Evolutionary conservation across 1,140 invertebrate species (phyloP).

Genomic region (Tetragnatha versicolor): DNA sequence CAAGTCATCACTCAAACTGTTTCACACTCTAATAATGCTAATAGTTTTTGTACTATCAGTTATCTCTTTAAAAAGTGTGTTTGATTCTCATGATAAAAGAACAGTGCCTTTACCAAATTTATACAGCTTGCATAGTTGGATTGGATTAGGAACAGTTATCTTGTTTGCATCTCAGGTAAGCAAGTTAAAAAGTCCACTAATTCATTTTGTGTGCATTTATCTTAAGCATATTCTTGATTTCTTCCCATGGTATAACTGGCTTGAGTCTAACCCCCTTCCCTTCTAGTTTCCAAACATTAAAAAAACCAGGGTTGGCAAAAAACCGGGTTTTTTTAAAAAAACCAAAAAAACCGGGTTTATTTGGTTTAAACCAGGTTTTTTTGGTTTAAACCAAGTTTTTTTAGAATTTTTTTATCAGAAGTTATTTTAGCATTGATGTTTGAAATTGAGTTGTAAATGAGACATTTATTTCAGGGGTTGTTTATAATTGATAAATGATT

Average conservation of each 20-base stretch:
- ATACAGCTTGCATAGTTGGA: slow-evolving; percentile 83
- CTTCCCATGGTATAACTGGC: not conserved
- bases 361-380: too few species aligned
- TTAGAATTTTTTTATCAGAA: too few species aligned
- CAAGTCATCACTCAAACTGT: slow-evolving; percentile 79
- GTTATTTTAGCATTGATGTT: too few species aligned
- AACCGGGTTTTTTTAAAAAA: too few species aligned
- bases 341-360: too few species aligned
- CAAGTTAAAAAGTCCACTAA: not conserved
- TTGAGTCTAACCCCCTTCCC: too few species aligned
- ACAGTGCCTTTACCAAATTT: slow-evolving; percentile 75
- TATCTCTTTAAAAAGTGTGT: slow-evolving; percentile 80
- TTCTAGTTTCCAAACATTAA: too few species aligned
- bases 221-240: not conserved
- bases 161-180: slow-evolving; percentile 78
- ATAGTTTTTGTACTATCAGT: slow-evolving; percentile 73
- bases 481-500: too few species aligned
- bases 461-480: too few species aligned
- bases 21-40: slow-evolving; percentile 75
- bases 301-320: too few species aligned
- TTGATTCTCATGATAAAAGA: slow-evolving; percentile 80
- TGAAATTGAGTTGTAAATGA: too few species aligned
- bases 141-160: slow-evolving; percentile 79
- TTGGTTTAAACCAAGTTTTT: too few species aligned
- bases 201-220: not conserved